Base-by-base conservation (phyloP, 2,113 vertebrate species). In the Steatornis caripensis region DNA sequence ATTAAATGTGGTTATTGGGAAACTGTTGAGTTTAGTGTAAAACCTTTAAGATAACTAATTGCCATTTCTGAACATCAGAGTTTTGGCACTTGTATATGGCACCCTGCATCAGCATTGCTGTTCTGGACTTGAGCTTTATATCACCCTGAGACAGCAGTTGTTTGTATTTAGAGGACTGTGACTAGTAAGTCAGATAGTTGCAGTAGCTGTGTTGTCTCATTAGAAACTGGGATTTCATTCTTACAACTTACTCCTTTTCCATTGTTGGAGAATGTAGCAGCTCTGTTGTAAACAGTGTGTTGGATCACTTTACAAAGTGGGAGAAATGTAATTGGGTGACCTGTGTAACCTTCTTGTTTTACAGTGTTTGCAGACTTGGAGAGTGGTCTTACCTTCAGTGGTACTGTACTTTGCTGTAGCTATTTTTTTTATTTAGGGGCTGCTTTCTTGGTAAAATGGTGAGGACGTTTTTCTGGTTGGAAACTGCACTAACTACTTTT, bases 61-160 rank as follows among this genome's bases (percentile, higher is more conserved):
- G 4, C 15, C 12, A 7, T 75, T 92, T 75, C 23, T 78, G 76
- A 75, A 86, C 66, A 92, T 34, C 18, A 65, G 5, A 10, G 1
- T 41, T 69, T 65, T 77, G 36, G 5, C 19, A 29, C 15, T 80
- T 71, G 5, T 0, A 0, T 49, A 9, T 45, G 6, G 53, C 30
- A n/a, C 16, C 26, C 18, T 57, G 26, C 16, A 4, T 18, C 29
- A 17, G 13, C 30, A 3, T 36, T 55, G 49, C 36, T 15, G 7
- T 70, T 93, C 58, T 36, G 55, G 45, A 49, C 22, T 69, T 39
- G 16, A 77, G 11, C n/a, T 62, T 84, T 58, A 17, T 54, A 30
- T 1, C 3, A 4, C 1, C 0, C 8, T 75, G 69, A 71, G 46
- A 18, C 22, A 64, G 39, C 26, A 32, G 8, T 1, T 84, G 27